Evolutionary conservation across 1,140 invertebrate species (phyloP), one percentile per base, ranked within the genome.

Genomic region (Cotesia glomerata): DNA sequence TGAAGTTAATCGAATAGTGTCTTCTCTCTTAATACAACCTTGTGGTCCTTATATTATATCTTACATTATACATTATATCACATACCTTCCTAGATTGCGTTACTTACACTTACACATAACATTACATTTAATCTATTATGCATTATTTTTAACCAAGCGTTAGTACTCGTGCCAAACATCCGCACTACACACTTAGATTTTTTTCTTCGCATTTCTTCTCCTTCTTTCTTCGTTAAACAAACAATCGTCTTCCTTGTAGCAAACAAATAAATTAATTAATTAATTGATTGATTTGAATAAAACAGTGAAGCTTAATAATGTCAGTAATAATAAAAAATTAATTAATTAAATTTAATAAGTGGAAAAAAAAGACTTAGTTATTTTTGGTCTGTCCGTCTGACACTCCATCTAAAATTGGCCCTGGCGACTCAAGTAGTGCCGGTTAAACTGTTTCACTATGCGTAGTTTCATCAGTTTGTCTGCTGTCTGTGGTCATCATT

Each of bases 371-470:
- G 3, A 16, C 56, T 26, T 7, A 67, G 65, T 54, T 67, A 67
- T 67, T 67, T 67, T 67, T 32, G 65, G 65, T 16, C 39, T 34
- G 65, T 67, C 45, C 39, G 65, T 39, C 65, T 67, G 65, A 67
- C 65, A 67, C 65, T 67, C 36, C 65, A 36, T 32, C 65, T 67
- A 67, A 67, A 67, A 67, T 67, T 67, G 65, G 65, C 51, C 18
- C 65, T 16, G 65, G 36, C 65, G 39, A 67, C 65, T 49, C 52
- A 14, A 51, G 56, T 58, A 39, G 26, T 67, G 49, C 39, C 49
- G 49, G 65, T 36, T 62, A 62, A 35, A 62, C 59, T 62, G 59
- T 62, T 62, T 36, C 35, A 62, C 39, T 39, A 51, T 67, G 65
- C 49, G 63, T 65, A 67, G 65, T 54, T 67, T 67, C 39, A 32